Percentiles rank a stretch among this genome's conserved stretches.
Evolutionary conservation across 2,113 vertebrate species (phyloP).

Genomic region (Vicugna pacos): DNA sequence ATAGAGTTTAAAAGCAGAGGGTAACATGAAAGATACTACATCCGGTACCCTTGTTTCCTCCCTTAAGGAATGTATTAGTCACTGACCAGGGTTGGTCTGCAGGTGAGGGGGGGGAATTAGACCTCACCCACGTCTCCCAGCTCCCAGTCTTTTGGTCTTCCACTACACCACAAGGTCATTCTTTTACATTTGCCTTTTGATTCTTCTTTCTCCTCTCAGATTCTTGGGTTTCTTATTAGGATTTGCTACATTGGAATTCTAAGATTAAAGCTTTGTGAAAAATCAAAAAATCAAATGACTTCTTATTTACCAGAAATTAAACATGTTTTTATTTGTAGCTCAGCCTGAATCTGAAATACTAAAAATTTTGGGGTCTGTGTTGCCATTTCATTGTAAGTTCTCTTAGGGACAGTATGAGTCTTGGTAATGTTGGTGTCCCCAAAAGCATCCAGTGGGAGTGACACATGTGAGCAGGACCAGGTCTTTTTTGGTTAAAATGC

Average conservation of each 20-base stretch:
- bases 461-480: background rate
- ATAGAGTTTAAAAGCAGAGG: background rate
- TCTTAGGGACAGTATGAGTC: background rate
- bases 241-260: background rate
- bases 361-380: background rate
- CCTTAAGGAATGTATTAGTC: background rate
- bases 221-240: slow-evolving; percentile 20
- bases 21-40: background rate
- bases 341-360: background rate
- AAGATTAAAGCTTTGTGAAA: background rate
- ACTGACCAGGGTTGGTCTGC: background rate
- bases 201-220: background rate
- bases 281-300: background rate
- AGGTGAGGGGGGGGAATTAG: background rate
- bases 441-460: background rate
- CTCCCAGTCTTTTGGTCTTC: background rate
- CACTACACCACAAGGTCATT: background rate
- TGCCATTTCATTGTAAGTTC: background rate
- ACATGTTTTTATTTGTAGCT: background rate
- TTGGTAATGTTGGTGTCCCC: background rate
- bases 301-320: background rate
- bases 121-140: background rate
- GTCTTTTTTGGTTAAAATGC: background rate
- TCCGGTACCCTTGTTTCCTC: background rate
- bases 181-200: background rate